Conservation (phyloP, 2,888 invertebrate genomes). For the Troides aeacus region DNA sequence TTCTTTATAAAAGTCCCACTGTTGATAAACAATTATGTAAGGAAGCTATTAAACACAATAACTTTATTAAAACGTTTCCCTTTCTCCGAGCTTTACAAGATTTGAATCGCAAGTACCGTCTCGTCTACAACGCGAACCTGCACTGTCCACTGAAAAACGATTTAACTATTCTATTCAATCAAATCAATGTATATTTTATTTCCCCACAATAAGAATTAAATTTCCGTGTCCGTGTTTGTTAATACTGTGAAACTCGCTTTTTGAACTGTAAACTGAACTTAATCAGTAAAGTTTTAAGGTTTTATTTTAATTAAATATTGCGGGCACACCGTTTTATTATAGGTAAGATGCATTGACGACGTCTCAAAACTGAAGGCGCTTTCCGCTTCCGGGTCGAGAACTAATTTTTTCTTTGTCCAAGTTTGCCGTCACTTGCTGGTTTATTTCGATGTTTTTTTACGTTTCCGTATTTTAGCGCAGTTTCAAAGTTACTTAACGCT, state of each 20-base stretch:
- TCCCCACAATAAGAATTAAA: conserved; percentile 7
- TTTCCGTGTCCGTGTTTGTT: conserved; percentile 7
- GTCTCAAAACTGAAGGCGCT: conserved; percentile 66
- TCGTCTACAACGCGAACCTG: conserved; percentile 14
- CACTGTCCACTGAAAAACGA: not conserved
- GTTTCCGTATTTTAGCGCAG: conserved; percentile 46
- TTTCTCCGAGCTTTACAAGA: conserved; percentile 27
- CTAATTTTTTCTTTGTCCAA: conserved; percentile 48
- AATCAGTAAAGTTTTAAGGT: conserved; percentile 18
- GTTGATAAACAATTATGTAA: conserved; percentile 2
- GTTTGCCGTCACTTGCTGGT: conserved; percentile 45
- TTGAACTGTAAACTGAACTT: conserved; percentile 18
- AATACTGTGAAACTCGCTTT: conserved; percentile 6
- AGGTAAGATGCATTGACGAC: conserved; percentile 60
- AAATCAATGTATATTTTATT: conserved; percentile 12
- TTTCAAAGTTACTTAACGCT: conserved; percentile 40
- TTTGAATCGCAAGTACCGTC: conserved; percentile 26
- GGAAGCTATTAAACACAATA: conserved; percentile 13
- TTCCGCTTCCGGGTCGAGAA: conserved; percentile 57
- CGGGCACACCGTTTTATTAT: conserved; percentile 7
- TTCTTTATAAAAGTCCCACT: not conserved
- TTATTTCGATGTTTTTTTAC: conserved; percentile 33
- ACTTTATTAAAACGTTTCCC: conserved; percentile 16
- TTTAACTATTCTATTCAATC: conserved; percentile 2
- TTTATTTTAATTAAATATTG: conserved; percentile 18